A percentile compares a stretch with the other conserved stretches of the same genome.
Evolutionary conservation across 2,888 invertebrate species (phyloP).

Genomic region (Dolomedes plantarius): DNA sequence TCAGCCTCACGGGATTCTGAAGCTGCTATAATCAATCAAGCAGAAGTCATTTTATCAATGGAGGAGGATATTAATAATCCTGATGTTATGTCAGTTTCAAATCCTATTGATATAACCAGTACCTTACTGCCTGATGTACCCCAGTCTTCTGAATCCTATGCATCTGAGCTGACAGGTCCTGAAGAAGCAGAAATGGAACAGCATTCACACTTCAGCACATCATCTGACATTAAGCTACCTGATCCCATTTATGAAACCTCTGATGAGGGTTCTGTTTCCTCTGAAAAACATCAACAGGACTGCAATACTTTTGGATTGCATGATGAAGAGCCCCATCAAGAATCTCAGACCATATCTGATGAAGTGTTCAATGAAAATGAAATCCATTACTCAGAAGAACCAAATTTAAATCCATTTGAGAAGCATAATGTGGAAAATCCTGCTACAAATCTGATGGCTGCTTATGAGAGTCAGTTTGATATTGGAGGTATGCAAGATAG

Average conservation of each 20-base stretch:
- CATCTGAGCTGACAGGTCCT: neutral
- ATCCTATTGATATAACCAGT: neutral
- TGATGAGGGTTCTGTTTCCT: slow-evolving; percentile 36
- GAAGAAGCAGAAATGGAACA: slow-evolving; percentile 23
- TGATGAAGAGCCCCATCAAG: neutral
- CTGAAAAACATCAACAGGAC: slow-evolving; percentile 29
- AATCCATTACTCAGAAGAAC: neutral
- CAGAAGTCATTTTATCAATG: neutral
- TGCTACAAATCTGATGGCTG: neutral
- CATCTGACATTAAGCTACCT: slow-evolving; percentile 55
- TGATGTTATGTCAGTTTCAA: neutral
- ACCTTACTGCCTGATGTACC: neutral
- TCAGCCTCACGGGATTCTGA: neutral
- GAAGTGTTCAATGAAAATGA: slow-evolving; percentile 47
- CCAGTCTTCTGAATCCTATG: too few relatives aligned
- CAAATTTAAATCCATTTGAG: slow-evolving; percentile 29
- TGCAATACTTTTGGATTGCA: neutral
- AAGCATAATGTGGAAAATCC: neutral
- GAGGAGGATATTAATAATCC: neutral
- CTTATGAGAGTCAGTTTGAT: slow-evolving; percentile 24
- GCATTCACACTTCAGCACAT: slow-evolving; percentile 26
- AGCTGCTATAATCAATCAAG: neutral
- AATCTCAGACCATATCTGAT: slow-evolving; percentile 14
- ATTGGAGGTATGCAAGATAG: neutral
- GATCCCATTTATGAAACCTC: slow-evolving; percentile 64